A percentile compares a stretch with the other conserved stretches of the same genome.
phyloP scores from a whole-genome alignment of 1,140 invertebrate species.

The Drosophila lowei region DNA sequence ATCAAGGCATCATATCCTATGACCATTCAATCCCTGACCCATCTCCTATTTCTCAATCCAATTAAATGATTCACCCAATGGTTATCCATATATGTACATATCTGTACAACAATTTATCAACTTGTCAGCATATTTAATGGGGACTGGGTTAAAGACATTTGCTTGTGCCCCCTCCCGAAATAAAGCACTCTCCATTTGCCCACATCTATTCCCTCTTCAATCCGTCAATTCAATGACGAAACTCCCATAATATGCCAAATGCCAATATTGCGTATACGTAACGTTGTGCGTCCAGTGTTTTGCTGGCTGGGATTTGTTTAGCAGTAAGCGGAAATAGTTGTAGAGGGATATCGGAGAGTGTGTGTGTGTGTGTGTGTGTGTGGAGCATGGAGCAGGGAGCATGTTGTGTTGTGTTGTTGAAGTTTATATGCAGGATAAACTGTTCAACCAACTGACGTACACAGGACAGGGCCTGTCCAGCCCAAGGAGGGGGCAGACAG shows the following conservation, averaged over 20 bases:
- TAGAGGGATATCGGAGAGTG: slow-evolving; percentile 20
- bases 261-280: slow-evolving; percentile 78
- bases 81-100: not conserved
- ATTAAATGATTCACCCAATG: slow-evolving; percentile 32
- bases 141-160: slow-evolving; percentile 67
- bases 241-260: slow-evolving; percentile 68
- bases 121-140: slow-evolving; percentile 80
- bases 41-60: slow-evolving; percentile 14
- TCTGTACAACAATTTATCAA: slow-evolving; percentile 75
- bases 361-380: not conserved
- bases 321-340: slow-evolving; percentile 78
- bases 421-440: slow-evolving; percentile 78
- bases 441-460: slow-evolving; percentile 75
- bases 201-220: slow-evolving; percentile 27
- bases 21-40: slow-evolving; percentile 1
- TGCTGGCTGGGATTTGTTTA: slow-evolving; percentile 75
- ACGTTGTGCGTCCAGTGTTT: slow-evolving; percentile 59
- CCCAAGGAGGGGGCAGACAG: slow-evolving; percentile 16
- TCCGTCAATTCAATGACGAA: slow-evolving; percentile 51
- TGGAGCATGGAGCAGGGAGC: not conserved
- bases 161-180: no score
- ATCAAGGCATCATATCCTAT: no score
- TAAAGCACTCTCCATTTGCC: not conserved
- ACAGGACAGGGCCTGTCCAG: slow-evolving; percentile 48
- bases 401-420: slow-evolving; percentile 63